phyloP scores from a whole-genome alignment of 2,797 vertebrate species.

The Gastrophryne carolinensis region DNA sequence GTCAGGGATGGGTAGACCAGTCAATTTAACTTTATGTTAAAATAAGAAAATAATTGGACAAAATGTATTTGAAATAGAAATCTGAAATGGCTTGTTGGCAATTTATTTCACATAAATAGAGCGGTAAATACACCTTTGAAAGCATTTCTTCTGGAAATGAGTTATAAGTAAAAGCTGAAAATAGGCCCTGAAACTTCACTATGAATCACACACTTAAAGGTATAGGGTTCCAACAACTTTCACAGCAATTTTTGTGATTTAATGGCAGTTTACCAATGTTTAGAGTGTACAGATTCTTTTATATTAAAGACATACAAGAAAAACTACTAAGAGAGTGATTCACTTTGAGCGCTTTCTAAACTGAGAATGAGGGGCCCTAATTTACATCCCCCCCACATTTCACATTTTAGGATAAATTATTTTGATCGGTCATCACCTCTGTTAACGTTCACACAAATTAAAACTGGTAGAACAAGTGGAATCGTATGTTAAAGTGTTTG shows the following conservation, averaged over 20 bases:
- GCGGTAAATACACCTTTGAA: conserved; percentile 71
- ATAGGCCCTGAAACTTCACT: conserved; percentile 19
- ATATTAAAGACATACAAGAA: too few species aligned
- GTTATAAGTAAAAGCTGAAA: conserved; percentile 61
- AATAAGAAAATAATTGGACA: conserved; percentile 75
- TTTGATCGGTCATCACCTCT: too few species aligned
- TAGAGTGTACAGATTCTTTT: not conserved
- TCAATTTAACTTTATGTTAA: conserved; percentile 77
- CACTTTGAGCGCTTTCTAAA: too few species aligned
- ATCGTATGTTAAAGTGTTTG: too few species aligned
- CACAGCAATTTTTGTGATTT: not conserved
- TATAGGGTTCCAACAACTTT: not conserved
- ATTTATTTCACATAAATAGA: conserved; percentile 69
- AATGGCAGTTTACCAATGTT: not conserved
- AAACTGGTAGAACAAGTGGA: too few species aligned
- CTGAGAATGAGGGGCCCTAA: too few species aligned
- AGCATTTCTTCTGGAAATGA: conserved; percentile 74
- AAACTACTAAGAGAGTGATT: too few species aligned
- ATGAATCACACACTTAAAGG: not conserved
- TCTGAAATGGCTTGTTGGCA: conserved; percentile 75
- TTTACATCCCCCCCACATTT: too few species aligned
- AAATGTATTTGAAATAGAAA: conserved; percentile 75
- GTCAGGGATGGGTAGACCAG: conserved; percentile 72
- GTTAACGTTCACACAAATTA: too few species aligned
- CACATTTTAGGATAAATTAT: too few species aligned